phyloP scores from a whole-genome alignment of 1,140 invertebrate species.

The Prorops nasuta region DNA sequence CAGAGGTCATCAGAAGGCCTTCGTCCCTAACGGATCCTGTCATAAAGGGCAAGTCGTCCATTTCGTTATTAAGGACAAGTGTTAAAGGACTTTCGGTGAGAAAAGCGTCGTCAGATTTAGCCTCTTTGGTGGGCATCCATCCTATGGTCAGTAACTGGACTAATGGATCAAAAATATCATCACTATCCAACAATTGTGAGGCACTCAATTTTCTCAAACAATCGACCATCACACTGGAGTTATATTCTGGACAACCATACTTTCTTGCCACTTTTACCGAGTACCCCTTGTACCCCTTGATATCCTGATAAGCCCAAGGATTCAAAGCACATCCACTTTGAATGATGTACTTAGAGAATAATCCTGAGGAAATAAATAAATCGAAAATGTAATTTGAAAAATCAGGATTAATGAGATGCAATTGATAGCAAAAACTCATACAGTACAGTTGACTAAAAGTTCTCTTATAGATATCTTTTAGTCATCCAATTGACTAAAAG shows the following conservation, averaged over 20 bases:
- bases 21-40: neutral
- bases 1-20: neutral
- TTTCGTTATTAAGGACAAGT: neutral
- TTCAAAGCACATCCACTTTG: neutral
- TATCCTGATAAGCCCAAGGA: neutral
- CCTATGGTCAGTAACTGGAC: neutral
- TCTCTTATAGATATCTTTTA: too few species aligned
- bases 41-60: neutral
- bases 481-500: too few species aligned
- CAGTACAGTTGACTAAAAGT: too few species aligned
- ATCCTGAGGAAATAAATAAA: neutral
- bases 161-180: neutral
- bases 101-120: neutral
- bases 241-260: neutral
- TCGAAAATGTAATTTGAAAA: neutral
- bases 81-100: neutral
- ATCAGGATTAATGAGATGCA: too few species aligned
- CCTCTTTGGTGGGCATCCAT: neutral
- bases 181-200: neutral
- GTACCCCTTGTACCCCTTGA: neutral
- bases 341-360: neutral
- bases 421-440: too few species aligned
- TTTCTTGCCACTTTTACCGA: neutral
- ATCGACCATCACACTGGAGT: neutral
- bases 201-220: neutral